A percentile compares a stretch with the other conserved stretches of the same genome.
These are phyloP conservation scores for Podarcis raffonei DNA, from an alignment of 2,113 vertebrate genomes.

Conservation along the genomic window DNA sequence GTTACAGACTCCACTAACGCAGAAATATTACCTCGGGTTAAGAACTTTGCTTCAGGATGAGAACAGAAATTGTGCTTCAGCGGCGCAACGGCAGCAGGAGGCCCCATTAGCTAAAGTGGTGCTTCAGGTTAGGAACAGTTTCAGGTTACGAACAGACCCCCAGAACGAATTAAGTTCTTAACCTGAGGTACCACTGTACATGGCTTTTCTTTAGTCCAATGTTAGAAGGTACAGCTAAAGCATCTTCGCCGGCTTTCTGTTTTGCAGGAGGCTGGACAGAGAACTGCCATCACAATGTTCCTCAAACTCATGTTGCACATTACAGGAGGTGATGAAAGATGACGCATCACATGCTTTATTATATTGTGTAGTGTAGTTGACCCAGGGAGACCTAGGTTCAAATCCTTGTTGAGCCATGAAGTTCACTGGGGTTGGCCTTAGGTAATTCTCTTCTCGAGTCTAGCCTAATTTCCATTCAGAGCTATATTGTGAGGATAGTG, in stretches of 20 bases:
- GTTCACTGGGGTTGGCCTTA: background rate
- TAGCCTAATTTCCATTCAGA: background rate
- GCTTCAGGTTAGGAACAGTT: too few species aligned
- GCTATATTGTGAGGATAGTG: background rate
- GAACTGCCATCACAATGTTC: background rate
- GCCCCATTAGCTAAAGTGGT: too few species aligned
- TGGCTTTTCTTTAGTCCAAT: background rate
- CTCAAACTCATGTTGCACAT: background rate
- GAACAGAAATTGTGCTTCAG: too few species aligned
- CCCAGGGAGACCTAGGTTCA: background rate
- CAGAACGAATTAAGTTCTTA: too few species aligned
- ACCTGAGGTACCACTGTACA: background rate
- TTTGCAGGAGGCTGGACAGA: background rate
- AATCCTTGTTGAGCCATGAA: background rate
- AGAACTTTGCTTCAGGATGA: too few species aligned
- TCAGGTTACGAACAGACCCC: too few species aligned
- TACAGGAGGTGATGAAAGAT: background rate
- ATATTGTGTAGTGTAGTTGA: background rate
- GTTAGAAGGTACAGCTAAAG: background rate
- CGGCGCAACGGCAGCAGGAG: too few species aligned
- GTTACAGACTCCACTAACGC: too few species aligned
- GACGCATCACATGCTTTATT: background rate
- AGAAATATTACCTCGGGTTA: too few species aligned
- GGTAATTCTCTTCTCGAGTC: background rate
- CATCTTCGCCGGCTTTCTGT: background rate